Percentiles rank a stretch among this genome's conserved stretches.
phyloP scores from a whole-genome alignment of 2,113 vertebrate species.

The Xyrauchen texanus region DNA sequence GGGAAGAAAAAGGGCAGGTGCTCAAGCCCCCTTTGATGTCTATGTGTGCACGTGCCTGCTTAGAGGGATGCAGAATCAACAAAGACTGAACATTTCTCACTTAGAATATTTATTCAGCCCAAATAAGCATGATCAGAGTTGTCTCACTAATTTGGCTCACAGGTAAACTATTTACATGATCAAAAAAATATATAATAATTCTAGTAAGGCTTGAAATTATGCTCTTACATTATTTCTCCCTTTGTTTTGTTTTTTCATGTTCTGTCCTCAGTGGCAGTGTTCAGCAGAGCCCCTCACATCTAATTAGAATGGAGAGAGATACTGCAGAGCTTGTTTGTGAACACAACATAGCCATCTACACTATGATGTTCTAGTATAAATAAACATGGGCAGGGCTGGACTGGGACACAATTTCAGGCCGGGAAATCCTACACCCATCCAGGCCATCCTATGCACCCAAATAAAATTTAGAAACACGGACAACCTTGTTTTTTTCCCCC shows the following conservation, averaged over 20 bases:
- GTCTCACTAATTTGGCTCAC: neutral
- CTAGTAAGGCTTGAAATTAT: neutral
- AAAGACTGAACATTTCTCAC: too few species aligned
- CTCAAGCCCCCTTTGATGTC: too few species aligned
- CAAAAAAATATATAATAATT: neutral
- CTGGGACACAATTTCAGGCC: too few species aligned
- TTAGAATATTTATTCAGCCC: neutral
- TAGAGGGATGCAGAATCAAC: neutral
- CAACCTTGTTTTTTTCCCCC: too few species aligned
- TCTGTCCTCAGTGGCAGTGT: slow-evolving; percentile 9
- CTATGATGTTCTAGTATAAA: slow-evolving; percentile 44
- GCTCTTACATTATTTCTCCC: neutral
- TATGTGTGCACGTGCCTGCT: too few species aligned
- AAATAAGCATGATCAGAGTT: neutral
- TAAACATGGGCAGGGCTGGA: neutral
- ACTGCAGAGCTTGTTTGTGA: slow-evolving; percentile 24
- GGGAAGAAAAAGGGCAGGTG: too few species aligned
- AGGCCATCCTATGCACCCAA: too few species aligned
- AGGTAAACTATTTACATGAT: neutral
- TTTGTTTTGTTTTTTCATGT: slow-evolving; percentile 23
- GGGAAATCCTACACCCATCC: too few species aligned
- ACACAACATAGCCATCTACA: neutral
- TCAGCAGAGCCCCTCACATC: slow-evolving; percentile 39
- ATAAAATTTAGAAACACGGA: too few species aligned
- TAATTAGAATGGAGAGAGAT: neutral